Conservation (phyloP, 2,113 vertebrate species). For the Campylorhamphus procurvoides region DNA sequence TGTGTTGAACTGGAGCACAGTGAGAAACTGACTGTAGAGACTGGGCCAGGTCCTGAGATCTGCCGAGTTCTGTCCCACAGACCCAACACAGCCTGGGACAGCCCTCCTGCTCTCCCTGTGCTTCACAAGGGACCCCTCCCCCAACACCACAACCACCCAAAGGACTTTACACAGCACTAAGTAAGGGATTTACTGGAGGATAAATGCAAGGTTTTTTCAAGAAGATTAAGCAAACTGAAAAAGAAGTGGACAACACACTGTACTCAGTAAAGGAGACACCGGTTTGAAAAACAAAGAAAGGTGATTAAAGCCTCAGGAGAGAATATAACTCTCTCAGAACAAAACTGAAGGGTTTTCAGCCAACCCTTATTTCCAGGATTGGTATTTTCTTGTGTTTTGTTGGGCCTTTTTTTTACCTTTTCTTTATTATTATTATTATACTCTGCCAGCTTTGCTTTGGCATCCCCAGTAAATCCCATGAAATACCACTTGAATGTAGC, state of each 20-base stretch:
- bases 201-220: slow-evolving; percentile 30
- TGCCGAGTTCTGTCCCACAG: not conserved
- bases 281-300: not conserved
- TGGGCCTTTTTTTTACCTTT: accelerated
- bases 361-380: not conserved
- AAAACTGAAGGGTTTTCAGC: not conserved
- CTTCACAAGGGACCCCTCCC: not conserved
- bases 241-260: not conserved
- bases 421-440: not conserved
- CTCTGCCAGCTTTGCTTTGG: not conserved
- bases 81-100: not conserved
- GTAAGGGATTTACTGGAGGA: slow-evolving; percentile 21
- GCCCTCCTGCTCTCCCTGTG: not conserved
- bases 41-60: not conserved
- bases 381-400: not conserved
- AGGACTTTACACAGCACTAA: slow-evolving; percentile 14
- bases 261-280: not conserved
- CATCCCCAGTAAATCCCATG: not conserved
- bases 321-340: not conserved
- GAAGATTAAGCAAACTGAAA: slow-evolving; percentile 37
- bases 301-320: not conserved
- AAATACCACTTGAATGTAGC: not conserved
- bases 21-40: not conserved
- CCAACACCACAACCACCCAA: not conserved
- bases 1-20: not conserved